These are phyloP conservation scores for Ciona savignyi DNA, from an alignment of 23 tunicate genomes.

Conservation along the genomic window DNA sequence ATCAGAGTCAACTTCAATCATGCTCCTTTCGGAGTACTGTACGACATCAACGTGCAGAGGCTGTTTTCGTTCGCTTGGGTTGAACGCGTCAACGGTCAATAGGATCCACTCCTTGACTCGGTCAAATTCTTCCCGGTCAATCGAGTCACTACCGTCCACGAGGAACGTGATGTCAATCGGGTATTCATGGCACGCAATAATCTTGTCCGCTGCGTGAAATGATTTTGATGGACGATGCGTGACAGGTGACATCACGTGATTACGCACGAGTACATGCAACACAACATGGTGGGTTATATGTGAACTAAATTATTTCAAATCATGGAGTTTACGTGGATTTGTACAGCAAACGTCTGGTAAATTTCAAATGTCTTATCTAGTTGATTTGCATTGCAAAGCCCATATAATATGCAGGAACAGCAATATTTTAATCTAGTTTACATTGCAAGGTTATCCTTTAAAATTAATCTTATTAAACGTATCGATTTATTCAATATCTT, in stretches of 20 bases:
- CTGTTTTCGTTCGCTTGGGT: slow-evolving; percentile 17
- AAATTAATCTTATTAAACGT: no score
- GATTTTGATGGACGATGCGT: neutral
- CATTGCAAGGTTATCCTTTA: no score
- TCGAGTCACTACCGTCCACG: slow-evolving; percentile 85
- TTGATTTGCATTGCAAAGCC: no score
- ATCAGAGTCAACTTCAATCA: slow-evolving; percentile 34
- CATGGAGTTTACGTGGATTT: no score
- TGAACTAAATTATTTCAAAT: neutral
- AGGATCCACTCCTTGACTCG: slow-evolving; percentile 62
- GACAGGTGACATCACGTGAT: neutral
- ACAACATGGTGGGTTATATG: neutral
- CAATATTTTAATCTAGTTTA: no score
- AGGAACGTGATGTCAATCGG: slow-evolving; percentile 82
- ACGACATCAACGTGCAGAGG: slow-evolving; percentile 57
- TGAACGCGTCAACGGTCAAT: slow-evolving; percentile 48
- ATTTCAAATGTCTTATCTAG: no score
- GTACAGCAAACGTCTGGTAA: no score
- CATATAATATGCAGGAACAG: no score
- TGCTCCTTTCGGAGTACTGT: slow-evolving; percentile 64
- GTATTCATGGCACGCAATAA: slow-evolving; percentile 45
- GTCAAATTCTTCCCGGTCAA: slow-evolving; percentile 66
- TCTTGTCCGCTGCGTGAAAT: neutral
- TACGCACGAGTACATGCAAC: neutral
- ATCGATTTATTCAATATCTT: no score